Evolutionary conservation across 37 sponge, comb jelly and placozoan genomes (phyloP).

Genomic region (Corticium candelabrum): DNA sequence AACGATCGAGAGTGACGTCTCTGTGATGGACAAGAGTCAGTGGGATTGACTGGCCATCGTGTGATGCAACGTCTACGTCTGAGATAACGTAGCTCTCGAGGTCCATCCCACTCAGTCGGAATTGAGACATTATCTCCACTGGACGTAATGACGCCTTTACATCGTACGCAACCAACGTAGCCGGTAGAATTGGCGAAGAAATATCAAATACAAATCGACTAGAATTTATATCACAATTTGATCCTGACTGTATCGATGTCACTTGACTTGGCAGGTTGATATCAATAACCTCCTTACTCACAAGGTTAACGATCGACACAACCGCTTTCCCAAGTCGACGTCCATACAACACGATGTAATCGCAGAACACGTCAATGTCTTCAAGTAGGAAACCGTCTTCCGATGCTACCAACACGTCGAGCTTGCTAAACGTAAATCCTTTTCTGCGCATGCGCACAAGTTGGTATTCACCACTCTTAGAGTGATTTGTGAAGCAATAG

Average conservation of each 20-base stretch:
- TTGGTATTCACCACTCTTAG: background rate
- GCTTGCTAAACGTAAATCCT: background rate
- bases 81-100: background rate
- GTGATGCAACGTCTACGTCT: background rate
- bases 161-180: no score
- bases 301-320: background rate
- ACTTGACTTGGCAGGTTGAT: no score
- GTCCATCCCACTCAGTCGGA: background rate
- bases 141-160: no score
- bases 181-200: no score
- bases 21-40: slow-evolving; percentile 24
- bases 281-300: background rate
- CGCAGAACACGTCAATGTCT: slow-evolving; percentile 34
- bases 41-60: slow-evolving; percentile 35
- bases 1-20: background rate
- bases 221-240: no score
- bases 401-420: background rate
- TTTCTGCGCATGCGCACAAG: background rate
- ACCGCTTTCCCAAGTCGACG: background rate
- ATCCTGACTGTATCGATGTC: no score
- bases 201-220: no score
- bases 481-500: slow-evolving; percentile 28
- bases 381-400: slow-evolving; percentile 10
- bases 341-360: slow-evolving; percentile 17
- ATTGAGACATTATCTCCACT: no score